These are phyloP conservation scores for Thomomys bottae DNA, from an alignment of 2,113 vertebrate genomes.

Conservation along the genomic window DNA sequence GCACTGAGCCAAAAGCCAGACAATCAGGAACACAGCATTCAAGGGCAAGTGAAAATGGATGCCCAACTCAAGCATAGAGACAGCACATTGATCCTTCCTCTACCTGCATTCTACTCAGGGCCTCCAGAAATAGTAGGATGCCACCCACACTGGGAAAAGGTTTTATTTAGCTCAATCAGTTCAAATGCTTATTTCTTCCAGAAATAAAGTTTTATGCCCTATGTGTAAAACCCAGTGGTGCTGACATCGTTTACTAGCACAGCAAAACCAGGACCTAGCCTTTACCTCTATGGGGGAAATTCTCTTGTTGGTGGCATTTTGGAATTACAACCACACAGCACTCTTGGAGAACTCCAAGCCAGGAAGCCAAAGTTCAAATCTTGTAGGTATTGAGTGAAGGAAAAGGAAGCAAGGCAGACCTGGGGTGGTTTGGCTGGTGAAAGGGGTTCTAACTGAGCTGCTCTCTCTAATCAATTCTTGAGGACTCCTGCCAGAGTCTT, in stretches of 20 bases:
- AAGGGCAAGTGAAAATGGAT: neutral
- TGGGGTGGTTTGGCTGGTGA: neutral
- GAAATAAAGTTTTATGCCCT: neutral
- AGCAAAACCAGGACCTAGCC: neutral
- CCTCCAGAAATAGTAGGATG: neutral
- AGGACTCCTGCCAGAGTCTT: neutral
- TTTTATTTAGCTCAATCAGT: neutral
- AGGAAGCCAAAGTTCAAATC: neutral
- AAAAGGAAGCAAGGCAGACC: neutral
- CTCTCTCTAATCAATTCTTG: neutral
- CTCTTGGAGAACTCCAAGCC: neutral
- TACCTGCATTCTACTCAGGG: neutral
- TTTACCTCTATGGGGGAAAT: neutral
- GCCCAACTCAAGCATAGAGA: neutral
- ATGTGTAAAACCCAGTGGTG: neutral
- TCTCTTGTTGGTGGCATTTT: neutral
- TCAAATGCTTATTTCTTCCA: neutral
- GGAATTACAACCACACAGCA: neutral
- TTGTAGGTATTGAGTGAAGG: neutral
- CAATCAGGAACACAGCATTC: neutral
- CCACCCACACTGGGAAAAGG: neutral
- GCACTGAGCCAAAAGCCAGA: no score
- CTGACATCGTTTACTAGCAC: neutral
- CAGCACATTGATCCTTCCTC: neutral
- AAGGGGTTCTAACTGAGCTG: neutral